Base-by-base conservation (phyloP, 2,888 invertebrate species). In the Polietes domitor region DNA sequence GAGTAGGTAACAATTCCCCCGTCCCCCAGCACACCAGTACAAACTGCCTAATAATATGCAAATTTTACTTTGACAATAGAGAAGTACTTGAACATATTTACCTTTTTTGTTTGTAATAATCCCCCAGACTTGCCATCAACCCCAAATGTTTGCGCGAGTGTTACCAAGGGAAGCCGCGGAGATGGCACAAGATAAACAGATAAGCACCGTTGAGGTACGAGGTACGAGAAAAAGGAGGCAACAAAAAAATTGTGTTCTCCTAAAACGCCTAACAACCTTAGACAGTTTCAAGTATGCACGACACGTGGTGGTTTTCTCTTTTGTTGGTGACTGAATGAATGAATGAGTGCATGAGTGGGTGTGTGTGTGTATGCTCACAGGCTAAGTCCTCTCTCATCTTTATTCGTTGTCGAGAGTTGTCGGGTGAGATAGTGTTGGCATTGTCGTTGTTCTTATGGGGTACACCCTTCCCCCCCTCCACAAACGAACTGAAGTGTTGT, bases 241-340 rank as follows among this genome's bases (percentile, higher is more conserved):
- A 12, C 9, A 32, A 19, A 26, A 55, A 72, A 21, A 37, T 17
- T 3, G 6, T 50, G 9, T 47, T 75, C 47, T 12, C 1, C 43
- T 43, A 19, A 70, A 68, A 76, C 24, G 83, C 72, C 72, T 73
- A 70, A 80, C 37, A 72, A 83, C 76, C 76, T 80, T 77, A 82
- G 63, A 50, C 71, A 78, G 55, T 73, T 83, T 76, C 68, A 76
- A 83, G 82, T 63, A 58, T 58, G 74, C 53, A 82, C n/a, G 55
- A 2, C 72, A 65, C 72, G 32, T 47, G 72, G 53, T 43, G 15
- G 50, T 15, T 43, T 41, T 47, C 12, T 47, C 10, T 10, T 32
- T 24, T 26, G 26, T 47, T 17, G 43, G 1, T 37, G n/a, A n/a
- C n/a, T n/a, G n/a, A n/a, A n/a, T n/a, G n/a, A n/a, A n/a, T 70